Percentiles rank a stretch among this genome's conserved stretches.
Evolutionary conservation across 2,113 vertebrate genomes (phyloP).

Genomic region (Gavialis gangeticus): DNA sequence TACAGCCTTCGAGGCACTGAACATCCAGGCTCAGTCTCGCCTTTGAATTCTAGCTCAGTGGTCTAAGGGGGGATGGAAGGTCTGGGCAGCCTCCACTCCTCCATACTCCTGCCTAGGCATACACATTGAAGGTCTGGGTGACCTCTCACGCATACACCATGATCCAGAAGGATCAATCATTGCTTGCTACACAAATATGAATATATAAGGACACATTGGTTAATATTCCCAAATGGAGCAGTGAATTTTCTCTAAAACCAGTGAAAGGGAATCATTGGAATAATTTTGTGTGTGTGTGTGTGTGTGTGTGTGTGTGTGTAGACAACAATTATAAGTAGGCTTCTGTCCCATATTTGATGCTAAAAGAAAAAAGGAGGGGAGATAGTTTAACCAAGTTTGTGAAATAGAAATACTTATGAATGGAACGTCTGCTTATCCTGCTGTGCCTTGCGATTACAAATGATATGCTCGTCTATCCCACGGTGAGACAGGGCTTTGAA

Average conservation of each 20-base stretch:
- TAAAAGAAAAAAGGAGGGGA: not conserved
- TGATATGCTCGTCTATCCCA: not conserved
- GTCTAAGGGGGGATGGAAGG: too few species aligned
- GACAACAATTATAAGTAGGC: not conserved
- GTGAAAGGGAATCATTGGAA: not conserved
- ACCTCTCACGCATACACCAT: too few species aligned
- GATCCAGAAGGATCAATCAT: too few species aligned
- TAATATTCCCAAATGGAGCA: not conserved
- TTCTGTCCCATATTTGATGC: not conserved
- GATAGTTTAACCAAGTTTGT: not conserved
- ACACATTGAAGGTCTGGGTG: too few species aligned
- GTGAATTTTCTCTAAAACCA: not conserved
- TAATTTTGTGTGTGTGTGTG: not conserved
- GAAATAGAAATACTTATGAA: conserved; percentile 11
- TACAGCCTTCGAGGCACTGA: too few species aligned
- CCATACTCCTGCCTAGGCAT: too few species aligned
- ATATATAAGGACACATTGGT: not conserved
- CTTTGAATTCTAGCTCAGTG: too few species aligned
- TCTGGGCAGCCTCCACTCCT: too few species aligned
- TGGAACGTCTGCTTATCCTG: not conserved
- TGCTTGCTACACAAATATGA: not conserved
- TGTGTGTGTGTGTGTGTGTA: not conserved
- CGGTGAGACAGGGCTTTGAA: fast-evolving
- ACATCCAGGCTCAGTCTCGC: too few species aligned
- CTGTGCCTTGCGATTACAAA: conserved; percentile 30